Conservation (phyloP, 2,797 vertebrate genomes). For the Uromys caudimaculatus region DNA sequence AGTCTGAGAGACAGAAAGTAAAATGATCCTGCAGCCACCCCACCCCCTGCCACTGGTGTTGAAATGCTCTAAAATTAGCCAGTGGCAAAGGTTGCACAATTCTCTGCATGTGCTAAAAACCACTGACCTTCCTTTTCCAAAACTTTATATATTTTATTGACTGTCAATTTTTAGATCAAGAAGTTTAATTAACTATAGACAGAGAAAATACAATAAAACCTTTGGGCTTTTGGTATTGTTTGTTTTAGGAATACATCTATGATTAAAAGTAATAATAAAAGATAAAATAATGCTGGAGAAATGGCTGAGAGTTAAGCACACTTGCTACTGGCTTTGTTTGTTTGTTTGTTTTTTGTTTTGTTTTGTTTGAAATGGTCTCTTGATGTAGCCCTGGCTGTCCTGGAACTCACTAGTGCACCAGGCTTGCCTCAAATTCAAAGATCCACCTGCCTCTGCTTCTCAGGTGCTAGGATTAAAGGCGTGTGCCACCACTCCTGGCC, state of each 20-base stretch:
- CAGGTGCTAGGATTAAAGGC: neutral
- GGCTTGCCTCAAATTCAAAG: neutral
- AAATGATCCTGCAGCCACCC: neutral
- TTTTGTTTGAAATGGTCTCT: neutral
- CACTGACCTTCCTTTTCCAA: neutral
- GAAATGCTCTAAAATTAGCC: constrained; percentile 45
- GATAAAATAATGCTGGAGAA: neutral
- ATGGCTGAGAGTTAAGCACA: neutral
- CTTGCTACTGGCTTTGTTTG: neutral
- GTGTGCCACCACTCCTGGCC: too few relatives aligned
- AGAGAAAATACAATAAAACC: neutral
- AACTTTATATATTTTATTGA: neutral
- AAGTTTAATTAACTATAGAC: neutral
- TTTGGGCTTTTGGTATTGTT: neutral
- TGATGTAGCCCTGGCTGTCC: neutral
- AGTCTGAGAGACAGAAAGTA: neutral
- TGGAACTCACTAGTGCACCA: neutral
- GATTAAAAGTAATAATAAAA: neutral
- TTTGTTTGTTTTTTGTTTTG: neutral
- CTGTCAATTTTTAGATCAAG: neutral
- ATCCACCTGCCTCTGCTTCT: neutral
- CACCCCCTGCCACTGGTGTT: neutral
- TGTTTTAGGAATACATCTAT: neutral
- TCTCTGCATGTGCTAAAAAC: constrained; percentile 42
- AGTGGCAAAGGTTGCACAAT: neutral